These are phyloP conservation scores for Augochlora pura DNA, from an alignment of 1,140 invertebrate genomes.

Conservation along the genomic window DNA sequence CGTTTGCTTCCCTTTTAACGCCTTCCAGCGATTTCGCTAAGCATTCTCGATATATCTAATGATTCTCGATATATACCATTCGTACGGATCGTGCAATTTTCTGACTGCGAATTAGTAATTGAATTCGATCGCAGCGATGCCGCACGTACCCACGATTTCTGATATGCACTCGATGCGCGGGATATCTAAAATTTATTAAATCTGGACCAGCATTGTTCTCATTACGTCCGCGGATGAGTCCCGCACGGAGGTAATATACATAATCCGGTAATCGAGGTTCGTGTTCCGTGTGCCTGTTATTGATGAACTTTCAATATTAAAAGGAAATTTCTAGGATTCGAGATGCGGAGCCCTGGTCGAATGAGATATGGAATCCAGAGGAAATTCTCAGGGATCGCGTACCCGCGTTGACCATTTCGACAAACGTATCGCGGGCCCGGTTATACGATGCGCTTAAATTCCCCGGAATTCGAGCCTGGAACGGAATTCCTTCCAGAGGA, in stretches of 20 bases:
- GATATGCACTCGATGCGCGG: background rate
- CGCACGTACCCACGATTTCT: no score
- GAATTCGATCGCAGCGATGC: background rate
- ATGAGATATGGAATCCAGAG: slow-evolving; percentile 1
- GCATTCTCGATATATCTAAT: background rate
- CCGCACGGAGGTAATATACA: no score
- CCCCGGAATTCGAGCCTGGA: background rate
- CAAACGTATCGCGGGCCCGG: background rate
- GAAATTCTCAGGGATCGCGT: slow-evolving; percentile 5
- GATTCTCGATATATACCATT: background rate
- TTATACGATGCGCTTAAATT: slow-evolving; percentile 21
- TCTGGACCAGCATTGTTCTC: background rate
- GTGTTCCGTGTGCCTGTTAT: background rate
- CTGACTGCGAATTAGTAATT: slow-evolving; percentile 14
- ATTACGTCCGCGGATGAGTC: background rate
- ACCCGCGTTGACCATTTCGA: background rate
- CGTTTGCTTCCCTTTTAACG: slow-evolving; percentile 9
- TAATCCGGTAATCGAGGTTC: background rate
- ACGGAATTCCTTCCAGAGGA: no score
- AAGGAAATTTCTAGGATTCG: slow-evolving; percentile 9
- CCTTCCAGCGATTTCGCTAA: background rate
- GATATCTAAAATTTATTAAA: background rate
- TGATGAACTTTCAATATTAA: slow-evolving; percentile 24
- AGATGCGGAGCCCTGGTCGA: background rate
- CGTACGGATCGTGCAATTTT: background rate